A percentile compares a stretch with the other conserved stretches of the same genome.
phyloP scores from a whole-genome alignment of 2,113 vertebrate species.

The Thermophis baileyi region DNA sequence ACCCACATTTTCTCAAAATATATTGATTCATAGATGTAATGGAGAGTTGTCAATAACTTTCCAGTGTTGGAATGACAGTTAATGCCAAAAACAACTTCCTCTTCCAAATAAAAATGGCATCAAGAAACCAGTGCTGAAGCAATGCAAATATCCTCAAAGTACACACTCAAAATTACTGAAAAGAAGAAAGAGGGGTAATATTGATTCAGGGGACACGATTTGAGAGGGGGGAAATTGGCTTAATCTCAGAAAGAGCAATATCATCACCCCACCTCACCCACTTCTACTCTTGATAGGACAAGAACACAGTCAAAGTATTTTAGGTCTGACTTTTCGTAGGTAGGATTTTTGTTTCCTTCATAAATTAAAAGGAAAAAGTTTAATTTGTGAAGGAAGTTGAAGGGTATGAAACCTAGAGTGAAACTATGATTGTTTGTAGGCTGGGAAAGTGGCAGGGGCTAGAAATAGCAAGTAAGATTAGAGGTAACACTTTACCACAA shows the following conservation, averaged over 20 bases:
- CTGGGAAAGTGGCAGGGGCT: constrained; percentile 62
- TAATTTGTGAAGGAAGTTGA: constrained; percentile 30
- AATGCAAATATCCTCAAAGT: not conserved
- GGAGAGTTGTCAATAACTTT: not conserved
- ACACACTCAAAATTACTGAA: not conserved
- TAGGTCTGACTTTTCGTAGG: too few relatives aligned
- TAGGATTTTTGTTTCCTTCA: not conserved
- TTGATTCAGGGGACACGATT: not conserved
- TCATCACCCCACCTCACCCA: not conserved
- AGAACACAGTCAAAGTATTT: not conserved
- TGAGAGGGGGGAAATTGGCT: not conserved
- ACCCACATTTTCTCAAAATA: not conserved
- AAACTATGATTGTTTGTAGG: constrained; percentile 49
- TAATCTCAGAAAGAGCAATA: not conserved
- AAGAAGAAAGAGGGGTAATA: not conserved
- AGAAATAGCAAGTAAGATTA: constrained; percentile 69
- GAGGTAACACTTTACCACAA: constrained; percentile 52
- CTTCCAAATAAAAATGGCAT: not conserved
- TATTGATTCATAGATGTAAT: not conserved
- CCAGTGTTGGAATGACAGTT: not conserved
- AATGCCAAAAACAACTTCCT: not conserved
- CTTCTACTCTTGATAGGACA: not conserved
- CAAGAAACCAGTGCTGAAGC: not conserved
- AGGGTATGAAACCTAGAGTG: constrained; percentile 55
- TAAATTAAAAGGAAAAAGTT: not conserved